These are phyloP conservation scores for Oryctes rhinoceros DNA, from an alignment of 1,140 invertebrate species.

Conservation along the genomic window DNA sequence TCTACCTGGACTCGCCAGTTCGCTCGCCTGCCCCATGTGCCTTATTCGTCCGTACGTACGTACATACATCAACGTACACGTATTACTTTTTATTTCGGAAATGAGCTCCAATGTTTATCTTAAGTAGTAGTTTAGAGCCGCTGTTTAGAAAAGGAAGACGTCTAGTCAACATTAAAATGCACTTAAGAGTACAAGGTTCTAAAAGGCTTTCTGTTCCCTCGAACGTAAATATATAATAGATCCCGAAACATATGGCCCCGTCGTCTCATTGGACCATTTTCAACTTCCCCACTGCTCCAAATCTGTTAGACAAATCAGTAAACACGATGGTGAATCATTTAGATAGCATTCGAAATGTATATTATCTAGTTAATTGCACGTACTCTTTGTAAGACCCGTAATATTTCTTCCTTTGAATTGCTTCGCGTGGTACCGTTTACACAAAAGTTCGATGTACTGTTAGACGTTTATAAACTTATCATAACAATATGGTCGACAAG, in stretches of 20 bases:
- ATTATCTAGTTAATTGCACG: not conserved
- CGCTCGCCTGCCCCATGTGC: not conserved
- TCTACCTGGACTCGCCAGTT: conserved; percentile 6
- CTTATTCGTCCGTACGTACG: not conserved
- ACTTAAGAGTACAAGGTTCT: conserved; percentile 55
- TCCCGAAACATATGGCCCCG: conserved; percentile 35
- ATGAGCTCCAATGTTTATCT: conserved; percentile 49
- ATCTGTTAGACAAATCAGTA: conserved; percentile 24
- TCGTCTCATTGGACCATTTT: conserved; percentile 19
- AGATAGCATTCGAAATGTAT: not conserved
- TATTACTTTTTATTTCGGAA: conserved; percentile 44
- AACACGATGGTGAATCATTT: not conserved
- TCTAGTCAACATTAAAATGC: conserved; percentile 55
- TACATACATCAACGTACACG: conserved; percentile 29
- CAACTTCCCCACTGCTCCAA: conserved; percentile 21
- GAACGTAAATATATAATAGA: conserved; percentile 43
- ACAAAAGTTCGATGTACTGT: too few species aligned
- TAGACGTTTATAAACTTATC: not conserved
- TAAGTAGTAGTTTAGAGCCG: conserved; percentile 51
- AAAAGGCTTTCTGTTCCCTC: conserved; percentile 50
- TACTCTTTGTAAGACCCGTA: not conserved
- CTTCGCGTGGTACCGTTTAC: too few species aligned
- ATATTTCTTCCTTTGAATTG: too few species aligned
- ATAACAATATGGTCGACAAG: not conserved
- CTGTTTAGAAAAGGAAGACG: conserved; percentile 51